Evolutionary conservation across 2,888 invertebrate species (phyloP).

Genomic region (Nomada flava): DNA sequence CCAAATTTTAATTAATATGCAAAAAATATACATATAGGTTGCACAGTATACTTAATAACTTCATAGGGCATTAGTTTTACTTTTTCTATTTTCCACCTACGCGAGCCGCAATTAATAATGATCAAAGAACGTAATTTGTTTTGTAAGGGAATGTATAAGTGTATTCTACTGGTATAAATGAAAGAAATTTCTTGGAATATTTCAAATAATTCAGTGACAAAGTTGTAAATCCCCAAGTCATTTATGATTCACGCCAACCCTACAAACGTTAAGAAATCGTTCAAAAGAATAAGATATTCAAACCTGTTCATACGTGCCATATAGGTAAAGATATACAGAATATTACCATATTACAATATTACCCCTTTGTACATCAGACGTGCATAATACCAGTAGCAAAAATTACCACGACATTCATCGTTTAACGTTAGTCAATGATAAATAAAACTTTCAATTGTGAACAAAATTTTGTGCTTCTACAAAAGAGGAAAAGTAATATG

Average conservation of each 20-base stretch:
- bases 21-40: no score
- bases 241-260: not conserved
- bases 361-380: conserved; percentile 65
- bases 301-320: conserved; percentile 4
- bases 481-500: no score
- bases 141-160: no score
- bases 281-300: conserved; percentile 15
- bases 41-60: no score
- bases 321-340: not conserved
- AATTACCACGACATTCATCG: conserved; percentile 60
- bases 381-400: conserved; percentile 74
- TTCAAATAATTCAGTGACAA: not conserved
- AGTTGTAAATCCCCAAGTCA: not conserved
- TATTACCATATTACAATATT: conserved; percentile 51
- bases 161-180: no score
- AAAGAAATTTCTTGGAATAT: not conserved
- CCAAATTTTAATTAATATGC: no score
- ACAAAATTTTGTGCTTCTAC: not conserved
- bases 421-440: not conserved
- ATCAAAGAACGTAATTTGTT: no score
- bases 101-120: no score
- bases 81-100: no score
- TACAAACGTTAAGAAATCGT: conserved; percentile 10
- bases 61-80: no score
- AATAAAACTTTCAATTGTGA: conserved; percentile 69